These are phyloP conservation scores for Sycon ciliatum DNA, from an alignment of 37 sponge, comb jelly and placozoan species.

Conservation along the genomic window DNA sequence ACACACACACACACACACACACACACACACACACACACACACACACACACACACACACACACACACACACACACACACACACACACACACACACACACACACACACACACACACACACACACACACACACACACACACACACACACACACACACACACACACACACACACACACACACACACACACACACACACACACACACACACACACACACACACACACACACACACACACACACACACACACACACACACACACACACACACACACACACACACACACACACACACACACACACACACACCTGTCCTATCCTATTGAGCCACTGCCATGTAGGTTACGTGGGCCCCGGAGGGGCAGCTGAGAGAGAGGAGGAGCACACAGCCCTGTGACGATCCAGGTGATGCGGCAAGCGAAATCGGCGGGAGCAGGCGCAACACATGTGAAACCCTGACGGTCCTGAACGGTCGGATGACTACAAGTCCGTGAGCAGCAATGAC, in stretches of 20 bases:
- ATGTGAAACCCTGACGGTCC: no score
- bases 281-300: constrained; percentile 22
- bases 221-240: constrained; percentile 24
- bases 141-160: constrained; percentile 24
- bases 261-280: constrained; percentile 24
- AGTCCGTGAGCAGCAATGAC: no score
- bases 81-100: constrained; percentile 24
- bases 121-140: constrained; percentile 24
- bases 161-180: constrained; percentile 24
- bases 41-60: constrained; percentile 24
- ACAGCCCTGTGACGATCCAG: no score
- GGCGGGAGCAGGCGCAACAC: no score
- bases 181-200: constrained; percentile 24
- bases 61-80: constrained; percentile 24
- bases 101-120: constrained; percentile 24
- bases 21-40: constrained; percentile 24
- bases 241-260: constrained; percentile 24
- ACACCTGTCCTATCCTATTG: no score
- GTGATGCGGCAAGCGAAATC: no score
- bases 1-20: constrained; percentile 24
- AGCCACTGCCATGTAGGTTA: no score
- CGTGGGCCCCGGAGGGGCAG: no score
- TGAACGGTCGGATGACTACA: no score
- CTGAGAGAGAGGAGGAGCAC: no score
- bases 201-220: constrained; percentile 24